Evolutionary conservation across 2,797 vertebrate genomes (phyloP), one percentile per base, ranked within the genome.

Genomic region (Tamandua tetradactyla): DNA sequence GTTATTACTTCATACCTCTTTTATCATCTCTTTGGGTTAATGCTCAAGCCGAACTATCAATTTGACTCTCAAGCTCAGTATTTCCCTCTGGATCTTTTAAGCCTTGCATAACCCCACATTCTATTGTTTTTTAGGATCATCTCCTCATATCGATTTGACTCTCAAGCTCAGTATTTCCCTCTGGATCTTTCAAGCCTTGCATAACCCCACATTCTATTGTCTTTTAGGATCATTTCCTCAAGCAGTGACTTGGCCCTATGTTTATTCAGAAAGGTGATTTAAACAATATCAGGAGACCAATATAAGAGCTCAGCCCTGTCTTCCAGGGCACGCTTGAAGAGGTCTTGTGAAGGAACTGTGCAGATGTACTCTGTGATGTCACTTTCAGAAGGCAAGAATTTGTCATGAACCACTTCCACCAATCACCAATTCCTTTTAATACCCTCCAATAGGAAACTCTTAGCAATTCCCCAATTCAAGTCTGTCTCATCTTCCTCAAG

Each of bases 241-340:
- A 42, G 11, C 15, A 9, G 68, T 12, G 62, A 69, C 57, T 57
- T 78, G 23, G 27, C 20, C 81, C 30, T 85, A 84, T 42, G 62
- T 87, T 92, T 92, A 86, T 42, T 91, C 42, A 64, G 81, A 90
- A 90, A 84, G 64, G 55, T 18, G 61, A 75, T 49, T 52, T 64
- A 69, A 74, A 75, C 9, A 82, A 61, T 18, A 89, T 23, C 18
- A 91, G 85, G 9, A 79, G 57, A 49, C 83, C 52, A 52, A 52
- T 52, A 52, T 61, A 57, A 69, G 37, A 30, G 17, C 40, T 86
- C 52, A 76, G 74, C 13, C n/a, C 47, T 44, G 23, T 75, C 59
- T 81, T 4, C 32, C 22, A 18, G 61, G 37, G 22, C 13, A 17
- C 37, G 32, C 74, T 66, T 81, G 40, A 68, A 57, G 25, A 94